Base-by-base conservation (phyloP, 2,888 invertebrate species). In the Drosophila planitibia region DNA sequence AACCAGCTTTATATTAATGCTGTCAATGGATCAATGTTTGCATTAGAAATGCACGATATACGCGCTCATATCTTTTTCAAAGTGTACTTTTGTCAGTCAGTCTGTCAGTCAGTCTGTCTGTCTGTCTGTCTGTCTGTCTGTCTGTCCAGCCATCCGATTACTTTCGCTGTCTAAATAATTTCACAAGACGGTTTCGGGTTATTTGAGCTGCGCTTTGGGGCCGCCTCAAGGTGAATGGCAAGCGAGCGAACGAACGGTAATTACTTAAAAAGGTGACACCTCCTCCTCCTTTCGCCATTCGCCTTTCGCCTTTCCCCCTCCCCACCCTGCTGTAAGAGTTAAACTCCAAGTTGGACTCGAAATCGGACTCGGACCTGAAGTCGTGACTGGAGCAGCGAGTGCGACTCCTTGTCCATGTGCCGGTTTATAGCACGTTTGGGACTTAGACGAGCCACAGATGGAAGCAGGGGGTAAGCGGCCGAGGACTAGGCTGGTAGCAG, bases 111-210 rank as follows among this genome's bases (percentile, higher is more conserved):
- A 19, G 19, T 25, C 37, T 28, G 39, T 44, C 52, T 32, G 35
- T 30, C 25, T n/a, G 65, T 39, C 52, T 47, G 37, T 22, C 63
- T 49, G 62, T 39, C 44, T 41, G 80, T 70, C 52, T 49, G 30
- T 22, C 53, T 52, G 75, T 44, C 70, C 79, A 44, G 67, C 74
- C 75, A 75, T 68, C 74, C 85, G 85, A 87, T 85, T 87, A 85
- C 89, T 85, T 85, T 85, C 88, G 83, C 85, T 85, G 87, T 87
- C 87, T 79, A 87, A 85, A 89, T 89, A 77, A 81, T 84, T 88
- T 85, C 67, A 59, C 81, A 82, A 82, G 67, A 79, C 81, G 79
- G 82, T 88, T 86, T 85, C 81, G 80, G 86, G 82, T 82, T 82
- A 82, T 82, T 83, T 82, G 82, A 87, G 79, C 79, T 66, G 65